Evolutionary conservation across 1,140 invertebrate genomes (phyloP).

Genomic region (Anagrus nilaparvatae): DNA sequence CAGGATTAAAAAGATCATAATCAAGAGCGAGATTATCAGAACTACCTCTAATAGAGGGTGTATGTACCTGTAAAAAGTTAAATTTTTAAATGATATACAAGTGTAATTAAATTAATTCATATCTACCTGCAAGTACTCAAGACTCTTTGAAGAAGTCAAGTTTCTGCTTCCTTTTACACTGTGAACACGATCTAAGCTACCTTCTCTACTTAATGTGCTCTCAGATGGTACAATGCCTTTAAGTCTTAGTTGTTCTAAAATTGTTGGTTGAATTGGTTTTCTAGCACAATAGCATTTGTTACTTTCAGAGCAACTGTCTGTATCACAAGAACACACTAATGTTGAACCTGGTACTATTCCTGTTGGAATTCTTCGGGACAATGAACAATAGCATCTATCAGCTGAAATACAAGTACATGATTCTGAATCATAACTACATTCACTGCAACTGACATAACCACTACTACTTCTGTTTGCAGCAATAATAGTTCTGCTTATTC

Average conservation of each 20-base stretch:
- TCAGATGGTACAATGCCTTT: conserved; percentile 45
- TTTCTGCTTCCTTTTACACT: conserved; percentile 21
- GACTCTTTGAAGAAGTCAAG: conserved; percentile 42
- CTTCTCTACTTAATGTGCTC: conserved; percentile 36
- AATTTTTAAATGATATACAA: not conserved
- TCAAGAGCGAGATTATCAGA: conserved; percentile 58
- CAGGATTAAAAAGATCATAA: conserved; percentile 56
- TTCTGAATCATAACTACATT: conserved; percentile 74
- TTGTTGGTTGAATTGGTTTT: conserved; percentile 32
- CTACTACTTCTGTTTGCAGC: conserved; percentile 40
- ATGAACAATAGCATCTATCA: conserved; percentile 66
- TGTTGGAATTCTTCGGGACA: conserved; percentile 30
- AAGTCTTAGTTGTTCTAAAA: conserved; percentile 44
- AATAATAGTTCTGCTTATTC: conserved; percentile 23
- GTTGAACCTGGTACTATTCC: conserved; percentile 19
- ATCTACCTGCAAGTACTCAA: conserved; percentile 44
- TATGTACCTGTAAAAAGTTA: conserved; percentile 20
- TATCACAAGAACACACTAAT: conserved; percentile 61
- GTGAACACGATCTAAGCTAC: conserved; percentile 27
- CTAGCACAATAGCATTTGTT: conserved; percentile 78
- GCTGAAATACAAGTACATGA: conserved; percentile 63
- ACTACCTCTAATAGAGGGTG: conserved; percentile 31
- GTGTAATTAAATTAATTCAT: not conserved
- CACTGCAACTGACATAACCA: conserved; percentile 72
- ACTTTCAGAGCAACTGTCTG: conserved; percentile 75